Evolutionary conservation across 2,888 invertebrate species (phyloP), one percentile per base, ranked within the genome.

Genomic region (Thereva unica): DNA sequence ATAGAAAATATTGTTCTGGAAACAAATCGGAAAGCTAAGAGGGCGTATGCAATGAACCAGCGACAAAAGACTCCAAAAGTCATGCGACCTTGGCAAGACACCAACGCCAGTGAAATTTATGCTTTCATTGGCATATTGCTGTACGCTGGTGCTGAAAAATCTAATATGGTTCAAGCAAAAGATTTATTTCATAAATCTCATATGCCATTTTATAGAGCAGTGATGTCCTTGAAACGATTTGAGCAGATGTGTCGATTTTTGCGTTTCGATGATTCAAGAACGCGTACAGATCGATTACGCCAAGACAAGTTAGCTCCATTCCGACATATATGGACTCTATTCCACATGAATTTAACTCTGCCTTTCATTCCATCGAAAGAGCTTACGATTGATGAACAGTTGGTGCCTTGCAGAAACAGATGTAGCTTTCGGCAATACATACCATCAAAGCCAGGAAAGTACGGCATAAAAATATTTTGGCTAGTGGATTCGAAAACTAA

Each of bases 331-430:
- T n/a, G n/a, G n/a, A n/a, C n/a, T n/a, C n/a, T n/a, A n/a, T n/a
- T n/a, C n/a, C n/a, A n/a, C n/a, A n/a, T n/a, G n/a, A n/a, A n/a
- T n/a, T n/a, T n/a, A n/a, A n/a, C n/a, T n/a, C n/a, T n/a, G n/a
- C n/a, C n/a, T n/a, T n/a, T n/a, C n/a, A n/a, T n/a, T n/a, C 10
- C 41, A 42, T n/a, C 47, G 55, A 12, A 52, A 35, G 44, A 52
- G 12, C 44, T 67, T 40, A 54, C 63, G 37, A 54, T 61, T 54
- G 63, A 67, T 61, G 55, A 63, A 35, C 55, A 67, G 41, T 49
- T 67, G 34, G 12, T 54, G 10, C 55, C 67, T n/a, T 63, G 47
- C 45, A 63, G 67, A 63, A 63, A 63, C 6, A 10, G 63, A 74
- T 57, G 63, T 65, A 10, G 7, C 12, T 54, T 54, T 10, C 38